phyloP scores from a whole-genome alignment of 2,888 invertebrate species.

The Eristalis tenax region DNA sequence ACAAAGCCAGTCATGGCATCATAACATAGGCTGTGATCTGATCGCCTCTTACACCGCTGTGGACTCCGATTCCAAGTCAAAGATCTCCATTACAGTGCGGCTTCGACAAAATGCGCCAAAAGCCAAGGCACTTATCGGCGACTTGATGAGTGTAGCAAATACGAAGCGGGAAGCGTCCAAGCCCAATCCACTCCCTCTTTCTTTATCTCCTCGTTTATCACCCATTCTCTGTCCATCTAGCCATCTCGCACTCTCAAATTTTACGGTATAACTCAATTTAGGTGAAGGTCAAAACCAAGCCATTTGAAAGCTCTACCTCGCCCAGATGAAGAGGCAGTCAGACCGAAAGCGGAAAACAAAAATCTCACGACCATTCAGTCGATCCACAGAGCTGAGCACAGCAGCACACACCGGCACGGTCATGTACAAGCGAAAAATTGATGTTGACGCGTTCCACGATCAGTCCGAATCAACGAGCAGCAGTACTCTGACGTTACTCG shows the following conservation, averaged over 20 bases:
- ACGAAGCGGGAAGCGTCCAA: background rate
- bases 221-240: background rate
- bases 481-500: conserved; percentile 8
- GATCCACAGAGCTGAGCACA: conserved; percentile 27
- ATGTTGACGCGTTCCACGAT: conserved; percentile 49
- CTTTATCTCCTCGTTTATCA: background rate
- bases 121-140: background rate
- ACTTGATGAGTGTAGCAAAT: conserved; percentile 3
- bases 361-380: conserved; percentile 37
- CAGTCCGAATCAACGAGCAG: conserved; percentile 51
- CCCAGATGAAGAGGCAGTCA: conserved; percentile 5
- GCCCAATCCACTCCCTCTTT: background rate
- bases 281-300: conserved; percentile 55
- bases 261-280: conserved; percentile 5
- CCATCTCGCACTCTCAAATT: background rate
- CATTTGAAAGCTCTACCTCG: conserved; percentile 36
- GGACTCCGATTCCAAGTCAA: background rate
- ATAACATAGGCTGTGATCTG: background rate
- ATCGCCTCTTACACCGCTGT: background rate
- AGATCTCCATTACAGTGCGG: background rate
- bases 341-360: conserved; percentile 22
- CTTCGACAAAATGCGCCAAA: background rate
- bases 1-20: background rate
- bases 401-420: conserved; percentile 9
- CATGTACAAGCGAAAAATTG: conserved; percentile 62